phyloP scores from a whole-genome alignment of 2,888 invertebrate species.

The Diarsia dahlii region DNA sequence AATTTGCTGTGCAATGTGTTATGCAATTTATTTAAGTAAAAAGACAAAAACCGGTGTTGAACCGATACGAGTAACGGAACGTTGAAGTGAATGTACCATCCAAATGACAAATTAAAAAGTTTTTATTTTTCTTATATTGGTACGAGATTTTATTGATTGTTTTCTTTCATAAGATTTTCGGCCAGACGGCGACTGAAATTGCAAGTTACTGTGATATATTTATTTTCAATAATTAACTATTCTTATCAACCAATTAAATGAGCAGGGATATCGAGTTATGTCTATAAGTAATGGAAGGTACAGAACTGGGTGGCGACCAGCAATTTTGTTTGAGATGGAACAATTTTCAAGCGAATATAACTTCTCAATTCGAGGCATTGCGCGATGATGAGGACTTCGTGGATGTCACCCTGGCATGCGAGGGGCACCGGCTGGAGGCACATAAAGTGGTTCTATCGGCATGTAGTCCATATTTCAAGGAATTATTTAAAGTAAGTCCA shows the following conservation, averaged over 20 bases:
- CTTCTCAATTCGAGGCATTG: slow-evolving; percentile 96
- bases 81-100: slow-evolving; percentile 90
- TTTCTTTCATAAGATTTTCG: slow-evolving; percentile 91
- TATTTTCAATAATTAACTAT: slow-evolving; percentile 90
- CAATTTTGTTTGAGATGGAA: slow-evolving; percentile 97
- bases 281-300: slow-evolving; percentile 91
- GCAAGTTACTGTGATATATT: slow-evolving; percentile 91
- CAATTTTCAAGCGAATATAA: slow-evolving; percentile 96
- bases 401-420: slow-evolving; percentile 96
- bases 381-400: slow-evolving; percentile 97
- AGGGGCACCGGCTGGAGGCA: slow-evolving; percentile 95
- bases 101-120: slow-evolving; percentile 91
- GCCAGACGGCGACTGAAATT: slow-evolving; percentile 91
- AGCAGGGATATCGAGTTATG: slow-evolving; percentile 91
- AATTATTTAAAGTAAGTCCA: slow-evolving; percentile 94
- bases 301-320: slow-evolving; percentile 93
- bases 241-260: slow-evolving; percentile 91
- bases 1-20: neutral
- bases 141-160: slow-evolving; percentile 91
- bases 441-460: slow-evolving; percentile 96
- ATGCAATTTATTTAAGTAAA: slow-evolving; percentile 2
- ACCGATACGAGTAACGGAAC: slow-evolving; percentile 82
- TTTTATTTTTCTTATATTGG: slow-evolving; percentile 91
- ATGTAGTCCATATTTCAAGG: slow-evolving; percentile 97
- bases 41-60: slow-evolving; percentile 71